Base-by-base conservation (phyloP, 2,888 invertebrate genomes). In the Eugnorisma glareosa region DNA sequence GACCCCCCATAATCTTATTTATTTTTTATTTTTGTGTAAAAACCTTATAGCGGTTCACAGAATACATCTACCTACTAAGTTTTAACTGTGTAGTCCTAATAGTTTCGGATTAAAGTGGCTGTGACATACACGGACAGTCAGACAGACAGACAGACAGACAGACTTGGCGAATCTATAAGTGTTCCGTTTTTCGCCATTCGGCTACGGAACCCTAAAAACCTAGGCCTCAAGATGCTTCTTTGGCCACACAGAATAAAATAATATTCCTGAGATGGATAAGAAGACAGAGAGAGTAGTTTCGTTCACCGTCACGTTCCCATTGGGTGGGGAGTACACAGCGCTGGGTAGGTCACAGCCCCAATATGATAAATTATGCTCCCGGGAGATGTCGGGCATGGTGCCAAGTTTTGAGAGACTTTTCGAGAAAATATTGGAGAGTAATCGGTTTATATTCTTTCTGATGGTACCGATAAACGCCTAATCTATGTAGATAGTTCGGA, bases 321-420 rank as follows among this genome's bases (percentile, higher is more conserved):
- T 73, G 43, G 69, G 35, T 57, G 37, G 68, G 10, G 48, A 37
- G 48, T 51, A 59, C 43, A 75, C 31, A 75, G 18, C 35, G 18
- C 45, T 45, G 59, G 31, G 18, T 67, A 31, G 57, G 57, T 68
- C 75, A 64, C 59, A 61, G 28, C 57, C 69, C 21, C 73, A 24
- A 67, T 31, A 73, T 70, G 43, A 73, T 78, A 63, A 82, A 78
- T 82, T 24, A 79, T 79, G 37, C 40, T 64, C 21, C 31, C n/a
- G 13, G 31, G 51, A 66, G 48, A 70, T 54, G 13, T 70, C 43
- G 48, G 83, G 78, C 73, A 69, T 18, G 54, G 67, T 57, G 61
- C 78, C 83, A 81, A 78, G 15, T 77, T 63, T 61, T 45, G 24
- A 43, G 31, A 28, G 13, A 59, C 6, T 54, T 63, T 77, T 77